Evolutionary conservation across 2,797 vertebrate species (phyloP), one percentile per base, ranked within the genome.

Genomic region (Margarornis squamiger): DNA sequence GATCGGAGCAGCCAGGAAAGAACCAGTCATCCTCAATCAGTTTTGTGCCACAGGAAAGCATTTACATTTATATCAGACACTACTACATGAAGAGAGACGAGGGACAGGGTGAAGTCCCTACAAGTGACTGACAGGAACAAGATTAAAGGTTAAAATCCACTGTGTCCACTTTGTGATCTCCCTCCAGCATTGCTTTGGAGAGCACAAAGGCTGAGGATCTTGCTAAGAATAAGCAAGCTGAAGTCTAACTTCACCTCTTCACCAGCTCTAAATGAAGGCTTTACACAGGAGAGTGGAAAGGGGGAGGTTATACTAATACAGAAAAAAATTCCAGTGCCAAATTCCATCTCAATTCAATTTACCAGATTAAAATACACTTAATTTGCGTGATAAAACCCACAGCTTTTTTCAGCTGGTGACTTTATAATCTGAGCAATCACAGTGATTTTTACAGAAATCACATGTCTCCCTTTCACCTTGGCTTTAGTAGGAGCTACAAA

Each of bases 21-120:
- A 99, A 99, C 99, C 99, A 99, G 99, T 99, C 99, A 99, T 99
- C 99, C 99, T 99, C 99, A 98, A 99, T 99, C 99, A 99, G 99
- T 99, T 99, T 99, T 99, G 99, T 99, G 99, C 99, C 99, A 99
- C 99, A 99, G 98, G 99, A 98, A 96, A 97, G 95, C 95, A 97
- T 88, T 95, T 95, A 96, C 92, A 96, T 90, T 97, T 95, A 97
- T 94, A 95, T 76, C 96, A 97, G 95, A 96, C 86, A 94, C 92
- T 91, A 93, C 72, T 90, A 96, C 77, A 90, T 48, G 73, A 84
- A 90, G 77, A 93, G 62, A 96, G 73, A 90, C 54, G 81, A 90
- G 76, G 83, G 90, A 96, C 76, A 96, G 82, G 87, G 62, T 87
- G 73, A 91, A 80, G 90, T 94, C 84, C 85, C 91, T 92, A 96